phyloP scores from a whole-genome alignment of 2,888 invertebrate genomes.

The Aphodius granarius region DNA sequence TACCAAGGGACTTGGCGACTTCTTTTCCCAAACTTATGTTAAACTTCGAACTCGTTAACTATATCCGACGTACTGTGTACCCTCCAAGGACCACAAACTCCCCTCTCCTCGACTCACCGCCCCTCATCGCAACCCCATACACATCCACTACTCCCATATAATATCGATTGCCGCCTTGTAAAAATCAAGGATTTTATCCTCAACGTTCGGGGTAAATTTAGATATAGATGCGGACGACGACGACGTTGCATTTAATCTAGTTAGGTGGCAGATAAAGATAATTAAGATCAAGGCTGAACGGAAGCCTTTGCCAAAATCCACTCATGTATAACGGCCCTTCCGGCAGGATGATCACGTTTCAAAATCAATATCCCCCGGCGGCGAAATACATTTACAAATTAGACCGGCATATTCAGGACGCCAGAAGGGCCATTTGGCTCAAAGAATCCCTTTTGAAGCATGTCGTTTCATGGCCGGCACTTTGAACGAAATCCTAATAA shows the following conservation, averaged over 20 bases:
- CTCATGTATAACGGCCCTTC: not conserved
- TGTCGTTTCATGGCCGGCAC: not conserved
- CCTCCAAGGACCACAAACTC: not conserved
- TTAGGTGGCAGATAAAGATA: not conserved
- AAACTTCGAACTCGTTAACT: not conserved
- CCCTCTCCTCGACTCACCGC: not conserved
- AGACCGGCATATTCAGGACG: not conserved
- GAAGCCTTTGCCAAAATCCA: slow-evolving; percentile 10
- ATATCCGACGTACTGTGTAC: not conserved
- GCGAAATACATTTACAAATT: not conserved
- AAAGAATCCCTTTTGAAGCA: not conserved
- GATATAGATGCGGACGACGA: not conserved
- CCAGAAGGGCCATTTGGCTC: not conserved
- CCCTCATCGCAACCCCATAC: not conserved
- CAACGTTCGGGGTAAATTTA: not conserved
- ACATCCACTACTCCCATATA: not conserved
- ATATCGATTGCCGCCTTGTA: not conserved
- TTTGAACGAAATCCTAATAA: not conserved
- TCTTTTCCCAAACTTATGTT: not conserved
- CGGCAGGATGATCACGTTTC: not conserved
- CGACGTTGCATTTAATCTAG: slow-evolving; percentile 9
- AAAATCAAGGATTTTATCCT: not conserved
- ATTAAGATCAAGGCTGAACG: slow-evolving; percentile 9
- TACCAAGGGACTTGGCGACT: not conserved
- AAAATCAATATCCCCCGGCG: not conserved